Evolutionary conservation across 2,888 invertebrate genomes (phyloP).

Genomic region (Beris chalybata): DNA sequence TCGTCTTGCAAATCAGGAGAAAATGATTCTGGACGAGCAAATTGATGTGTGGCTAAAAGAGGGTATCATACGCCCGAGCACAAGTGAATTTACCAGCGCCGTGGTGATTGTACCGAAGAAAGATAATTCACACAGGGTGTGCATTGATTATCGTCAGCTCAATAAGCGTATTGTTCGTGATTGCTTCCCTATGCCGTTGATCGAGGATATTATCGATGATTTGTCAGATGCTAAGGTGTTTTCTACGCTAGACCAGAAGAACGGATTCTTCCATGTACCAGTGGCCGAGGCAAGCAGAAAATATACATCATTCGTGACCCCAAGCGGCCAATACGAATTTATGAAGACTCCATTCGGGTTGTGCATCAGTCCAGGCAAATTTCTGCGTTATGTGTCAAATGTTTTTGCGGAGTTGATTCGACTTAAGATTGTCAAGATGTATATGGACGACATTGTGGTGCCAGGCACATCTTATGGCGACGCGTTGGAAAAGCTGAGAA

Average conservation of each 20-base stretch:
- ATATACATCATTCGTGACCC: conserved; percentile 52
- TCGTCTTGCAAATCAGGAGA: too few relatives aligned
- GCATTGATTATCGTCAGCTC: conserved; percentile 49
- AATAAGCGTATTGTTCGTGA: conserved; percentile 47
- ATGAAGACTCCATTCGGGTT: too few relatives aligned
- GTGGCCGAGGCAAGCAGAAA: conserved; percentile 44
- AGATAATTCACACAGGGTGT: conserved; percentile 37
- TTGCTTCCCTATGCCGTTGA: conserved; percentile 46
- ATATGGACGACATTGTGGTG: too few relatives aligned
- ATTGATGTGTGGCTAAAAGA: too few relatives aligned
- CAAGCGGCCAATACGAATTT: conserved; percentile 51
- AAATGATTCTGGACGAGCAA: too few relatives aligned
- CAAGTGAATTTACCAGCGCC: conserved; percentile 44
- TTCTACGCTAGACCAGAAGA: conserved; percentile 34
- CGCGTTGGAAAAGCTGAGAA: too few relatives aligned
- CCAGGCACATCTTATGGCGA: too few relatives aligned
- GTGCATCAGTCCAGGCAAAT: too few relatives aligned
- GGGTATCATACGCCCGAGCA: conserved; percentile 43
- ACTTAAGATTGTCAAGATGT: too few relatives aligned
- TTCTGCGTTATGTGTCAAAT: too few relatives aligned
- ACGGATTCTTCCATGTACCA: conserved; percentile 50
- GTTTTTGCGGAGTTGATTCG: too few relatives aligned
- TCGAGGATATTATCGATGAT: conserved; percentile 48
- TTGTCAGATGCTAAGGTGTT: conserved; percentile 40
- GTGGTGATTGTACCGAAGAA: conserved; percentile 40